Conservation (phyloP, 2,888 invertebrate species). For the Andrena trimmerana region DNA sequence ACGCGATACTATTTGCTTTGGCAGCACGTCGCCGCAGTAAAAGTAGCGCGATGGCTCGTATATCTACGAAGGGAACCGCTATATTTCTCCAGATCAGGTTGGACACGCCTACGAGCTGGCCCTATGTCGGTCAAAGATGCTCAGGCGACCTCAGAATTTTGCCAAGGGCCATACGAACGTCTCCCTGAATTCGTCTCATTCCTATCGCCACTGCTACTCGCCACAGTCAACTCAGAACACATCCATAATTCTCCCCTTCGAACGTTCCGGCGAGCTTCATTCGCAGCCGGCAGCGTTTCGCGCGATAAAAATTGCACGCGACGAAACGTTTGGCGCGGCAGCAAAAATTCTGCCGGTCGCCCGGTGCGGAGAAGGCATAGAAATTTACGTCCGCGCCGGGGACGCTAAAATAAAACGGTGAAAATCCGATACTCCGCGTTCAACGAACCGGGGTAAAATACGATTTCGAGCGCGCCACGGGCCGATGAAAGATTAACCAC, state of each 20-base stretch:
- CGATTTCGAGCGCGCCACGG: conserved; percentile 6
- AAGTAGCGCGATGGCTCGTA: conserved; percentile 1
- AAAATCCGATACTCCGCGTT: conserved; percentile 21
- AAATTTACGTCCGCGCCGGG: conserved; percentile 5
- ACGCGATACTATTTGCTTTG: conserved; percentile 14
- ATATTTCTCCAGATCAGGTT: conserved; percentile 24
- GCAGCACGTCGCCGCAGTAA: conserved; percentile 3
- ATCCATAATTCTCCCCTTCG: not conserved
- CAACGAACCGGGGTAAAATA: conserved; percentile 46
- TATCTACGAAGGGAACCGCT: conserved; percentile 30
- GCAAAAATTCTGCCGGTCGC: not conserved
- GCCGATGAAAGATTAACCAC: conserved; percentile 41
- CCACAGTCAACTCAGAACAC: not conserved
- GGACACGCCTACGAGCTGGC: conserved; percentile 62
- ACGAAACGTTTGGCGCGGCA: not conserved
- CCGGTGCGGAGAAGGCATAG: not conserved
- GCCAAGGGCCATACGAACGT: conserved; percentile 7
- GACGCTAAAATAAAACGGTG: conserved; percentile 16
- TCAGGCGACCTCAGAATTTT: conserved; percentile 40
- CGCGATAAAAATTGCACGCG: conserved; percentile 1
- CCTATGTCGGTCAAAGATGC: conserved; percentile 53
- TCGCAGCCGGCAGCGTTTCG: not conserved
- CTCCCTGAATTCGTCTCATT: conserved; percentile 18
- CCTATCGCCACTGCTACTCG: not conserved
- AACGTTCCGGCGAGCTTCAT: not conserved